Percentiles rank a stretch among this genome's conserved stretches.
Evolutionary conservation across 2,888 invertebrate species (phyloP).

Genomic region (Melieria picta): DNA sequence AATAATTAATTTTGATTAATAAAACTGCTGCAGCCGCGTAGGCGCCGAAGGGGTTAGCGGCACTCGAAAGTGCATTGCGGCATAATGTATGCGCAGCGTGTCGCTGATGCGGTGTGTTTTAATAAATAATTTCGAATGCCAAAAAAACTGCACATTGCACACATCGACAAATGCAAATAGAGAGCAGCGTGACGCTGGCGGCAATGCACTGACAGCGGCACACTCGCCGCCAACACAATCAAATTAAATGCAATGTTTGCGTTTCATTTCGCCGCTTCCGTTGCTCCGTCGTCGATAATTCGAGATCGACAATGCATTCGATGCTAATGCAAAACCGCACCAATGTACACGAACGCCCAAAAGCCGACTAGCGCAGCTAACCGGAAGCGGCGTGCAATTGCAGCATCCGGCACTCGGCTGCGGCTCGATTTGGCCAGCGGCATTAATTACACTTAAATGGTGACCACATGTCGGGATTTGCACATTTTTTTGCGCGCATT

Average conservation of each 20-base stretch:
- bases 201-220: not conserved
- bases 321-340: constrained; percentile 20
- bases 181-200: not conserved
- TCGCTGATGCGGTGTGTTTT: constrained; percentile 7
- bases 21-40: not conserved
- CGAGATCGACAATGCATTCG: not conserved
- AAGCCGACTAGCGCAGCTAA: constrained; percentile 21
- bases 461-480: constrained; percentile 64
- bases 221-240: constrained; percentile 7
- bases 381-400: constrained; percentile 43
- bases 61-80: constrained; percentile 21
- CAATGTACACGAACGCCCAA: constrained; percentile 13
- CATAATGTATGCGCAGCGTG: not conserved
- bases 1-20: constrained; percentile 28
- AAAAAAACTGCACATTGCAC: constrained; percentile 1
- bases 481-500: constrained; percentile 13
- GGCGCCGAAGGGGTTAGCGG: not conserved
- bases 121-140: constrained; percentile 17
- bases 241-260: constrained; percentile 18
- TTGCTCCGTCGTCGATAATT: not conserved
- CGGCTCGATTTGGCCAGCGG: constrained; percentile 52
- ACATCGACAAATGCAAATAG: constrained; percentile 15
- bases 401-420: constrained; percentile 10
- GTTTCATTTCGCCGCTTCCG: constrained; percentile 2
- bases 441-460: constrained; percentile 66